Base-by-base conservation (phyloP, 64 coral and sea anemone genomes). In the Dendrophyllia cribrosa region DNA sequence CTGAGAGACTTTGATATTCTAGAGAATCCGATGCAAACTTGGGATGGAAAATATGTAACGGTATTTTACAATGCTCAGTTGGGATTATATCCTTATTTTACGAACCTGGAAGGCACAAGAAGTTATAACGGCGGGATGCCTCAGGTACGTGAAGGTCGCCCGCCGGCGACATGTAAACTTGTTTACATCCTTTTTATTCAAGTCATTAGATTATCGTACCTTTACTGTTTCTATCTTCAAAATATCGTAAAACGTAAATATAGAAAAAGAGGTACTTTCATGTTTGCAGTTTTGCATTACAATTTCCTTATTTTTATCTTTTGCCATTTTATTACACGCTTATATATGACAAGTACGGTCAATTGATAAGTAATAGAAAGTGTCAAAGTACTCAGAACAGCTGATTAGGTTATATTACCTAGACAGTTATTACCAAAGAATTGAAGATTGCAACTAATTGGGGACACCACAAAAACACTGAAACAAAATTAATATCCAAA, bases 31-130 rank as follows among this genome's bases (percentile, higher is more conserved):
- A 66, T 96, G 9, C 97, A 99, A 74, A 83, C 85, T 4, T 99
- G 97, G 97, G 85, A 99, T 83, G 97, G 97, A 17, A 91, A 99
- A 65, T 76, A 90, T 9, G 92, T 99, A 4, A 95, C 90, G 0
- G 97, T 99, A n/a, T 99, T 99, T 75, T 99, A 96, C 61, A 91
- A 96, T 64, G 97, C 94, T 19, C 97, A 99, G 56, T 72, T 99
- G 5, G 97, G 97, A 3, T 72, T 93, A 11, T 99, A 99, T 85
- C 97, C 97, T 5, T 99, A 99, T 66, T 99, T 88, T 65, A 85
- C 77, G 0, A 70, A 96, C 47, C 77, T 79, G 10, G 75, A 88
- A 13, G 88, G 91, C 24, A 91, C 91, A 7, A 91, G 52, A 4
- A 74, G 60, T 49, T 96, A 96, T 62, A 99, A 99, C 86, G 94